Conservation (phyloP, 1,140 invertebrate species). For the Magallana angulata region DNA sequence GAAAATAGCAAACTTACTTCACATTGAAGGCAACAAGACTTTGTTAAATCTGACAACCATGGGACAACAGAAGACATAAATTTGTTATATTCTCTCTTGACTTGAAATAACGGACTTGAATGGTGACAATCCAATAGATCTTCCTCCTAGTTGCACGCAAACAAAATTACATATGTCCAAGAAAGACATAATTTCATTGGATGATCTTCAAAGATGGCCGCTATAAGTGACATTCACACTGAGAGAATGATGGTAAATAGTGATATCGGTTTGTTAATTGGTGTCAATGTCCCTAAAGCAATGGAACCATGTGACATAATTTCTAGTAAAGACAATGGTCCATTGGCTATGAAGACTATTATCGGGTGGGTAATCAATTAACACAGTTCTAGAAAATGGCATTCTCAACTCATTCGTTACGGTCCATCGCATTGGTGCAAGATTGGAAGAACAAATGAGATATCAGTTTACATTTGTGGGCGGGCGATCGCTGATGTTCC, state of each 20-base stretch:
- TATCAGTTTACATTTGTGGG: conserved; percentile 44
- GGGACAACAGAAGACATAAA: conserved; percentile 8
- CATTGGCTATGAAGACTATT: conserved; percentile 41
- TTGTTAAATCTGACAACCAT: conserved; percentile 37
- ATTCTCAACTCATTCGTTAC: background rate
- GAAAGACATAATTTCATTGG: conserved; percentile 1
- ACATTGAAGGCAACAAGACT: conserved; percentile 39
- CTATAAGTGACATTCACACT: conserved; percentile 31
- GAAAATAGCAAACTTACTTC: conserved; percentile 2
- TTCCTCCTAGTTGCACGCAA: too few species aligned
- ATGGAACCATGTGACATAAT: conserved; percentile 44
- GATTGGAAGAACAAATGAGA: too few species aligned
- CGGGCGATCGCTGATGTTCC: conserved; percentile 27
- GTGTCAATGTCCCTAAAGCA: conserved; percentile 44
- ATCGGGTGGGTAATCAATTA: conserved; percentile 45
- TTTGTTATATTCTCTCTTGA: background rate
- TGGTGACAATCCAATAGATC: too few species aligned
- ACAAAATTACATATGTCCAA: too few species aligned
- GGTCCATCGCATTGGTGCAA: conserved; percentile 24
- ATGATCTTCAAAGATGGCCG: conserved; percentile 34
- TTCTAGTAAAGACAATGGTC: conserved; percentile 25
- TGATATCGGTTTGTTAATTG: conserved; percentile 49
- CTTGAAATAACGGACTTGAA: conserved; percentile 44
- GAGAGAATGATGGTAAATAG: background rate
- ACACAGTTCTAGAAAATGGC: background rate